A percentile compares a stretch with the other conserved stretches of the same genome.
phyloP scores from a whole-genome alignment of 2,797 vertebrate species.

The Helarctos malayanus region DNA sequence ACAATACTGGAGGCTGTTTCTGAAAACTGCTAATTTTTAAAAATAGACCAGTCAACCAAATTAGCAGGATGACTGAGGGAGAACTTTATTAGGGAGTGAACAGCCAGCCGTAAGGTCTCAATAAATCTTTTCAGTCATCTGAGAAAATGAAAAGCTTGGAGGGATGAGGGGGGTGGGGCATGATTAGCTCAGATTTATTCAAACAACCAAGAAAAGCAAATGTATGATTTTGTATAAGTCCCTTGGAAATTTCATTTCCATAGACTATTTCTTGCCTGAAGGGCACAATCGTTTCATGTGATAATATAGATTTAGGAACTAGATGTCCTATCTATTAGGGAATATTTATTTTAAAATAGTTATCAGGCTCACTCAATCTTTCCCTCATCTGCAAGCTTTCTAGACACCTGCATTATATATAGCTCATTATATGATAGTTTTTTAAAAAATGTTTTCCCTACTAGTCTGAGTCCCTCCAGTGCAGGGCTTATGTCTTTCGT shows the following conservation, averaged over 20 bases:
- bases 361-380: neutral
- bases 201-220: conserved; percentile 74
- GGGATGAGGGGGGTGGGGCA: conserved; percentile 45
- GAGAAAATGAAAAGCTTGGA: conserved; percentile 73
- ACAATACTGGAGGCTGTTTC: conserved; percentile 84
- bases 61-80: conserved; percentile 82
- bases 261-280: conserved; percentile 68
- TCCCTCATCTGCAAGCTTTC: neutral
- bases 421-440: neutral
- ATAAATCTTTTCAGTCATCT: conserved; percentile 77
- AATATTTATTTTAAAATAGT: conserved; percentile 67
- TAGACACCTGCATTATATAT: neutral
- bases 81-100: conserved; percentile 79
- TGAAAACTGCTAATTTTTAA: conserved; percentile 82
- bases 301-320: conserved; percentile 44
- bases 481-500: neutral
- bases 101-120: conserved; percentile 74
- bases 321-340: neutral
- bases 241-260: conserved; percentile 69
- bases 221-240: conserved; percentile 22
- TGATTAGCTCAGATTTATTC: conserved; percentile 75
- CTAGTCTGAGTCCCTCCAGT: neutral
- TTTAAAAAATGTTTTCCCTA: neutral
- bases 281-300: conserved; percentile 57
- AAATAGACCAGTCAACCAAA: conserved; percentile 85